A percentile compares a stretch with the other conserved stretches of the same genome.
Conservation (phyloP, 2,797 vertebrate species). For the Sciurus carolinensis region DNA sequence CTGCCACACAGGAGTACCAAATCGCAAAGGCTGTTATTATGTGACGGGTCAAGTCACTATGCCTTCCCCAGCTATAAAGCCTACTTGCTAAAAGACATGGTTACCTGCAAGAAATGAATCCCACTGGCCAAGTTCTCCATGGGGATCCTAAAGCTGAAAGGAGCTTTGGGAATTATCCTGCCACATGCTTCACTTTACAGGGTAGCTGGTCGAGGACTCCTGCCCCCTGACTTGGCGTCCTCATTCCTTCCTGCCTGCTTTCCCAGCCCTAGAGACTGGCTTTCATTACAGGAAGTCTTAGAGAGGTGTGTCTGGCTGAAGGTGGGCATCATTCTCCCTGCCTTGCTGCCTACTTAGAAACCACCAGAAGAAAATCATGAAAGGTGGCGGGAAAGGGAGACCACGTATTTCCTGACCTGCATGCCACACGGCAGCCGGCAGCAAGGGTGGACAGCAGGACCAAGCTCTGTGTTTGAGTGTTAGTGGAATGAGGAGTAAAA, state of each 20-base stretch:
- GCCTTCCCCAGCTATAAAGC: background rate
- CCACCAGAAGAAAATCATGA: background rate
- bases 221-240: rapidly evolving
- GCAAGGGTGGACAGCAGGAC: background rate
- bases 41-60: background rate
- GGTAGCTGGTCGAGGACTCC: rapidly evolving
- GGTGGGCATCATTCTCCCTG: background rate
- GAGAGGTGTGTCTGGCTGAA: slow-evolving; percentile 32
- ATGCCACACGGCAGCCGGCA: background rate
- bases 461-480: background rate
- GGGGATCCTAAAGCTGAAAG: background rate
- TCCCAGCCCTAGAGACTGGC: background rate
- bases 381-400: background rate
- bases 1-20: background rate
- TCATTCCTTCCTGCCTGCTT: background rate
- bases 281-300: background rate
- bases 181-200: background rate
- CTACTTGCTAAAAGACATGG: background rate
- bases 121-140: background rate
- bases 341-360: background rate
- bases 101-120: background rate
- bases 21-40: background rate
- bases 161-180: background rate
- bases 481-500: background rate
- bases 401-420: background rate